Evolutionary conservation across 1,140 invertebrate genomes (phyloP).

Genomic region (Marisa cornuarietis): DNA sequence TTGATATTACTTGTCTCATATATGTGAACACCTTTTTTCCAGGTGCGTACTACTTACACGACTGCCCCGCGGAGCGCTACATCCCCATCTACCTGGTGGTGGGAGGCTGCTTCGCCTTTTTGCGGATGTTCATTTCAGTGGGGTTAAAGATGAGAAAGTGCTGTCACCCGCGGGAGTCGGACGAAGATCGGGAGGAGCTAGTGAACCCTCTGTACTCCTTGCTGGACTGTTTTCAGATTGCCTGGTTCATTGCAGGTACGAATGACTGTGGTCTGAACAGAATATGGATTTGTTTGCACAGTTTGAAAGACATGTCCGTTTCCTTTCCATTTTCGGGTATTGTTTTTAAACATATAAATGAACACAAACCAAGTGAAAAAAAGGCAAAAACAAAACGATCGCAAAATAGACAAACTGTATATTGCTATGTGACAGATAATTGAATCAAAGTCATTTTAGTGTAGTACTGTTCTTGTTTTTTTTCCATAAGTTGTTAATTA

Average conservation of each 20-base stretch:
- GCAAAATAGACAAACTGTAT: too few species aligned
- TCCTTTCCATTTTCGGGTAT: background rate
- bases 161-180: conserved; percentile 69
- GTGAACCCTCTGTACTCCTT: conserved; percentile 68
- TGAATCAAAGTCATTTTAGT: background rate
- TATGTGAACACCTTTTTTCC: conserved; percentile 2
- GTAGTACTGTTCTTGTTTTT: too few species aligned
- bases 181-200: conserved; percentile 63
- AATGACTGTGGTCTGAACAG: background rate
- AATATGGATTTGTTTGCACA: background rate
- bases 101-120: conserved; percentile 76
- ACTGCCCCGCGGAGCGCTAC: conserved; percentile 79
- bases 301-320: too few species aligned
- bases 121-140: conserved; percentile 75
- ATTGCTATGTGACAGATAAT: background rate
- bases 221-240: conserved; percentile 76
- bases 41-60: conserved; percentile 80
- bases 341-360: background rate
- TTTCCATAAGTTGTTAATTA: too few species aligned
- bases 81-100: conserved; percentile 86
- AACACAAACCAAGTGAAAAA: background rate
- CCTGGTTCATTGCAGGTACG: conserved; percentile 53
- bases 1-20: too few species aligned
- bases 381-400: background rate
- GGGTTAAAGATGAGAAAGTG: conserved; percentile 66